phyloP scores from a whole-genome alignment of 2,797 vertebrate genomes.

The Mergus octosetaceus region DNA sequence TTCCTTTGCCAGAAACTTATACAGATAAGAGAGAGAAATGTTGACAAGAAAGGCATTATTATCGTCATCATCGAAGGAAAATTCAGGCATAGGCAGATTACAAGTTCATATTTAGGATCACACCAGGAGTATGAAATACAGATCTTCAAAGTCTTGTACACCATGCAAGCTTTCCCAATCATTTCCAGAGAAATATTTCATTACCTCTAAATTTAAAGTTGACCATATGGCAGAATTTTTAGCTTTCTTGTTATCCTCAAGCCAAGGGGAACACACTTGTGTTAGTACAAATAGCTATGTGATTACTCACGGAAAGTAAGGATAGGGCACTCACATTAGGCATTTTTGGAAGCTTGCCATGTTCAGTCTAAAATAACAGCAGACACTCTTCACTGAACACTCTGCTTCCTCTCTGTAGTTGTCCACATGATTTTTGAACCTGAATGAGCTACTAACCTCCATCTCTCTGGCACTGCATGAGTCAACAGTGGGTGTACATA shows the following conservation, averaged over 20 bases:
- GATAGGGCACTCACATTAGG: not conserved
- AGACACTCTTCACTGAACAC: not conserved
- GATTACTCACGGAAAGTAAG: not conserved
- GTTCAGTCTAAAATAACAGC: not conserved
- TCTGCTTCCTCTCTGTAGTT: not conserved
- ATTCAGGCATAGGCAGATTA: not conserved
- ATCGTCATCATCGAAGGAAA: not conserved
- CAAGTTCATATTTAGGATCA: not conserved
- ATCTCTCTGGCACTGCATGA: not conserved
- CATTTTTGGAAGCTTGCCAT: not conserved
- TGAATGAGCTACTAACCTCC: not conserved
- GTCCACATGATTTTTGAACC: not conserved
- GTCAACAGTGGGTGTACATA: rapidly evolving
- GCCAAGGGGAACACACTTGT: not conserved
- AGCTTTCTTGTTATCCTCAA: not conserved
- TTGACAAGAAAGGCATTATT: not conserved
- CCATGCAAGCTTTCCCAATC: rapidly evolving
- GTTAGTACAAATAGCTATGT: not conserved
- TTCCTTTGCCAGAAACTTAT: not conserved
- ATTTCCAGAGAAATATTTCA: not conserved
- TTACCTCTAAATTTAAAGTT: not conserved
- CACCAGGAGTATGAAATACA: not conserved
- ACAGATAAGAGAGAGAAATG: not conserved
- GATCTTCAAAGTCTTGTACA: not conserved
- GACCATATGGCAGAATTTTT: not conserved